Conservation (phyloP, 2,113 vertebrate species). For the Chamaea fasciata region DNA sequence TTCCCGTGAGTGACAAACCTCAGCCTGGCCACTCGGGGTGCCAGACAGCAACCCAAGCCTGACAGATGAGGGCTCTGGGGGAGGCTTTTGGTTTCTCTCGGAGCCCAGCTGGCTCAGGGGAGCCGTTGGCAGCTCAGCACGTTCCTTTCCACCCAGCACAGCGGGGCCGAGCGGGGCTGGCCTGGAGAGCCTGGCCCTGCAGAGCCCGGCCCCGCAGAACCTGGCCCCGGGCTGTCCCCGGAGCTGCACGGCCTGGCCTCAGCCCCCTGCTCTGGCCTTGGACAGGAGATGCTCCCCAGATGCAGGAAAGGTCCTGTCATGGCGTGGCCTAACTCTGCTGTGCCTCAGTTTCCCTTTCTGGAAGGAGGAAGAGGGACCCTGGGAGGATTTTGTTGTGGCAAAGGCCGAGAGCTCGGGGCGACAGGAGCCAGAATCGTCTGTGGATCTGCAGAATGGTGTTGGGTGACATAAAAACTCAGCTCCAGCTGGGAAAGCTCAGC, state of each 20-base stretch:
- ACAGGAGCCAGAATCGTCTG: not conserved
- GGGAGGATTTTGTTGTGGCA: not conserved
- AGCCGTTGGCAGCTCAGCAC: conserved; percentile 31
- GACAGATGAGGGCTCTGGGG: conserved; percentile 27
- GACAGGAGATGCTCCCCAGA: not conserved
- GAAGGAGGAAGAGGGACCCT: not conserved
- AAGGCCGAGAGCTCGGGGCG: not conserved
- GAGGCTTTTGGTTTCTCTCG: not conserved
- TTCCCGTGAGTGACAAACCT: conserved; percentile 12
- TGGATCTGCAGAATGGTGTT: not conserved
- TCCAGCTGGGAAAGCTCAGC: not conserved
- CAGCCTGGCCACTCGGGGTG: not conserved
- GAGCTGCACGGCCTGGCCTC: not conserved
- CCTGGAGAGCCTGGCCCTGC: not conserved
- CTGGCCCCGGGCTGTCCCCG: not conserved
- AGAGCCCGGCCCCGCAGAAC: too few relatives aligned
- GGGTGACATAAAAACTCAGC: not conserved
- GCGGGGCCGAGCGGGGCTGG: not conserved
- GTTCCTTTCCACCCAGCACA: rapidly evolving
- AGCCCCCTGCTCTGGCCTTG: not conserved
- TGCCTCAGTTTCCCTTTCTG: not conserved
- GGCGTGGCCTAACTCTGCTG: rapidly evolving
- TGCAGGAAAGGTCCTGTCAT: not conserved
- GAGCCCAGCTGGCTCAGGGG: conserved; percentile 16
- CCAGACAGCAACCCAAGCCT: conserved; percentile 12